Base-by-base conservation (phyloP, 2,797 vertebrate species). In the Sitta carolinensis region DNA sequence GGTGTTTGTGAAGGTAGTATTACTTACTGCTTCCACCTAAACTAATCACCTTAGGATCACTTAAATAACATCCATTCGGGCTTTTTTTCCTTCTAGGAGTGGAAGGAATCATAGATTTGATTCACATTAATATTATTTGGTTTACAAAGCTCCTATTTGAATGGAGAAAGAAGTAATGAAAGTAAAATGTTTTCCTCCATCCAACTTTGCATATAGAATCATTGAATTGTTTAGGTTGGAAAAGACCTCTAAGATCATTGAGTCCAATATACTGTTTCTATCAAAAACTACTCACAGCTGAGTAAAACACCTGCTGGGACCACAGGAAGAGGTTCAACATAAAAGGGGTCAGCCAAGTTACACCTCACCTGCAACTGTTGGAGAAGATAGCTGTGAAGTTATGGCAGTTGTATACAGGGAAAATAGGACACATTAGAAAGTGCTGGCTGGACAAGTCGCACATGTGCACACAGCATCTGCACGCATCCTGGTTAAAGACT, bases 281-380 rank as follows among this genome's bases (percentile, higher is more conserved):
- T 12, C 50, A 92, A 80, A 86, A 90, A 43, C 32, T 68, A 57
- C 11, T n/a, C 5, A 17, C 83, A 90, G 85, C 59, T 89, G 70
- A 94, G 61, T 51, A 61, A 83, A 95, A 85, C 68, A 57, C 47
- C 81, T 80, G 62, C 73, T 89, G 89, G 61, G 92, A 75, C 72
- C 76, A 87, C 26, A 59, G 82, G 54, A 90, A 78, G 48, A 93
- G 47, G 30, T 72, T 66, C 5, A 9, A 58, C 51, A 59, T 45
- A 69, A 50, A 64, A 78, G 66, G 87, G 93, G 93, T 94, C 90
- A 93, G 92, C 93, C 95, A 95, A 93, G 58, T 90, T 92, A 91
- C 90, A 85, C 45, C 78, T 89, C 96, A 93, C 93, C 95, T 95
- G 92, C 90, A 94, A 32, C 54, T 89, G 72, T 80, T 87, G 75